Evolutionary conservation across 2,113 vertebrate genomes (phyloP).

Genomic region (Psittacus erithacus): DNA sequence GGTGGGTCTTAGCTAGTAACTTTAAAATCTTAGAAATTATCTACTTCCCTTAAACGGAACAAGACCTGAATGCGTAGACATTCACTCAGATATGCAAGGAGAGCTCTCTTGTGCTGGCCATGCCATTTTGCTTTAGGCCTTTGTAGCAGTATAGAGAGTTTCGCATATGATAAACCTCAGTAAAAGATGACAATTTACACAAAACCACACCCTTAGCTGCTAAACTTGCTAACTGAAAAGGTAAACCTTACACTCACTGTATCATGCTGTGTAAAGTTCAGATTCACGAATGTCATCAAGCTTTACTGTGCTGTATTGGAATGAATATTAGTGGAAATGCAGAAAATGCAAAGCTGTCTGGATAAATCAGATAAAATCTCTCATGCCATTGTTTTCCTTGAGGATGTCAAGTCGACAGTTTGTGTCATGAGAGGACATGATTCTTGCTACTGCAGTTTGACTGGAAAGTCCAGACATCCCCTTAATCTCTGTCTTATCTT

Average conservation of each 20-base stretch:
- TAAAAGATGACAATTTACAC: not conserved
- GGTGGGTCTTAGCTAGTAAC: not conserved
- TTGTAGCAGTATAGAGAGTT: not conserved
- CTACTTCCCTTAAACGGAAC: not conserved
- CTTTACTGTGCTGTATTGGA: not conserved
- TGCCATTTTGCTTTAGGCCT: not conserved
- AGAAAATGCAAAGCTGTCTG: not conserved
- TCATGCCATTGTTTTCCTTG: not conserved
- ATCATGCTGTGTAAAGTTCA: not conserved
- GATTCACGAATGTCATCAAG: not conserved
- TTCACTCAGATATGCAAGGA: not conserved
- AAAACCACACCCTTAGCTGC: not conserved
- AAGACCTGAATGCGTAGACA: not conserved
- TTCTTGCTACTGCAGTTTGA: not conserved
- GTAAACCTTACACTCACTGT: not conserved
- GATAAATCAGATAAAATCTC: not conserved
- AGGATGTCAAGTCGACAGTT: not conserved
- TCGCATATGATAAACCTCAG: not conserved
- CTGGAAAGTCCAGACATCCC: not conserved
- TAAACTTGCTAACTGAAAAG: not conserved
- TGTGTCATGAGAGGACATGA: not conserved
- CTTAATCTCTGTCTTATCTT: not conserved
- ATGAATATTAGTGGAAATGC: not conserved
- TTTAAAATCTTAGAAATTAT: not conserved
- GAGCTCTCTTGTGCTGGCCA: not conserved